Conservation (phyloP, 2,113 vertebrate species). For the Lota lota region DNA sequence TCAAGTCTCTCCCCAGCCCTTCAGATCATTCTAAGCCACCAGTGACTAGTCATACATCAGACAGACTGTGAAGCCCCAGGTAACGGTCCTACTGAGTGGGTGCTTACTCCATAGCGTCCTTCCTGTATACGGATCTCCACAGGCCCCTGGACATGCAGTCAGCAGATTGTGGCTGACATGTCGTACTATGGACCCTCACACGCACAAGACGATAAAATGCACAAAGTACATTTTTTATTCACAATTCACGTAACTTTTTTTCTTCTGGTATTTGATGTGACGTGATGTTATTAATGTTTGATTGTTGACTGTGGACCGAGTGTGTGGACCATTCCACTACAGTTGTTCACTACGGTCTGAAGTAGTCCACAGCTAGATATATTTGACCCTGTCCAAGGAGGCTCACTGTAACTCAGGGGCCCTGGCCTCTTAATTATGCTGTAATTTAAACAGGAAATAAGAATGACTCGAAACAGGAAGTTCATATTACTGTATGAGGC, state of each 20-base stretch:
- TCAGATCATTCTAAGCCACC: not conserved
- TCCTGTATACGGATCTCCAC: not conserved
- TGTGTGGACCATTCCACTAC: not conserved
- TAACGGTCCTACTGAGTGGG: constrained; percentile 1
- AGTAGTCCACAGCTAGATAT: not conserved
- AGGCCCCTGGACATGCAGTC: constrained; percentile 1
- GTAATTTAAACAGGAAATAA: constrained; percentile 59
- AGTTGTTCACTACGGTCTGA: too few relatives aligned
- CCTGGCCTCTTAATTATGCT: constrained; percentile 49
- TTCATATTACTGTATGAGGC: constrained; percentile 53
- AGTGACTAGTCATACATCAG: constrained; percentile 8
- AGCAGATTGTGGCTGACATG: constrained; percentile 4
- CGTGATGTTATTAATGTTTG: not conserved
- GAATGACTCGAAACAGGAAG: constrained; percentile 62
- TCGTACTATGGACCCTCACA: too few relatives aligned
- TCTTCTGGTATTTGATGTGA: not conserved
- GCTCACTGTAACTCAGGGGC: not conserved
- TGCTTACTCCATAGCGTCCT: constrained; percentile 20
- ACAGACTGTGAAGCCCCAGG: constrained; percentile 2
- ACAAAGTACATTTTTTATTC: too few relatives aligned
- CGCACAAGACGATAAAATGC: too few relatives aligned
- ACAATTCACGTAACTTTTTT: too few relatives aligned
- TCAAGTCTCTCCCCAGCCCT: not conserved
- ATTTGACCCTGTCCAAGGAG: not conserved
- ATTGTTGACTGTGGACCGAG: not conserved